A percentile compares a stretch with the other conserved stretches of the same genome.
phyloP scores from a whole-genome alignment of 1,140 invertebrate genomes.

The Phortica variegata region DNA sequence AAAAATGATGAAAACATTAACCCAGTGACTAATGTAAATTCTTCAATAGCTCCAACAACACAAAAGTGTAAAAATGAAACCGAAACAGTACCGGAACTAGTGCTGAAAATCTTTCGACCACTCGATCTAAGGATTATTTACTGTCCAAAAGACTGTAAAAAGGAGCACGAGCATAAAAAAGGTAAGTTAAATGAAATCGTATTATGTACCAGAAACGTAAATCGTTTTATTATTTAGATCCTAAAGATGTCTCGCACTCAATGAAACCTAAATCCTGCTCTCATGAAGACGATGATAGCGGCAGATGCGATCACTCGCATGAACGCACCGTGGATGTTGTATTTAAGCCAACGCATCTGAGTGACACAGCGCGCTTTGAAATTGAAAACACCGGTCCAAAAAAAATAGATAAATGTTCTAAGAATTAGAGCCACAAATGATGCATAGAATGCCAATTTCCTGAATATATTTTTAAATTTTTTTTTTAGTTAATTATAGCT shows the following conservation, averaged over 20 bases:
- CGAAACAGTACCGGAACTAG: constrained; percentile 36
- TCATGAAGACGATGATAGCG: constrained; percentile 15
- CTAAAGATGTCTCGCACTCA: no score
- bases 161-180: constrained; percentile 41
- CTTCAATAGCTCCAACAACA: constrained; percentile 17
- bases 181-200: constrained; percentile 24
- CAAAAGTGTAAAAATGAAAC: constrained; percentile 11
- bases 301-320: constrained; percentile 13
- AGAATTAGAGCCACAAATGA: no score
- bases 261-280: constrained; percentile 37
- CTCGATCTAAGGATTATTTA: constrained; percentile 41
- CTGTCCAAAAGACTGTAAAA: constrained; percentile 34
- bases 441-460: no score
- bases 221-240: constrained; percentile 17
- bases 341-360: constrained; percentile 26
- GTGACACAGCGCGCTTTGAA: constrained; percentile 1
- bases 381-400: no score
- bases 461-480: no score
- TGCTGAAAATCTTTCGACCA: constrained; percentile 36
- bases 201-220: not conserved
- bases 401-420: no score
- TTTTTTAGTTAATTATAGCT: no score
- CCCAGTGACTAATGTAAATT: constrained; percentile 35
- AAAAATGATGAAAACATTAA: constrained; percentile 29
- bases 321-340: constrained; percentile 30